phyloP scores from a whole-genome alignment of 2,113 vertebrate species.

The Clarias batrachus region DNA sequence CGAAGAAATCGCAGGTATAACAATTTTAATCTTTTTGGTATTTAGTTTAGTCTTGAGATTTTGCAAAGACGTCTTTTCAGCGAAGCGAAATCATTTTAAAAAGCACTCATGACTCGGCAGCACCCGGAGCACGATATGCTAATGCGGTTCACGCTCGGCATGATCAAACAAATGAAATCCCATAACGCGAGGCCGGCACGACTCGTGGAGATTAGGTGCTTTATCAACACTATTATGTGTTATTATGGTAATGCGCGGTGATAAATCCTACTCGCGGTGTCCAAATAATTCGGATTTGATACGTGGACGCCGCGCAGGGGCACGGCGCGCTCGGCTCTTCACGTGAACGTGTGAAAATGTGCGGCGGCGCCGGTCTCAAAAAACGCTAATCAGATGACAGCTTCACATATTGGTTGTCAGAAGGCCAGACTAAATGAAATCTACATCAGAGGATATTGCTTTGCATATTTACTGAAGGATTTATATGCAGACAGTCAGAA shows the following conservation, averaged over 20 bases:
- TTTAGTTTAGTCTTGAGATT: not conserved
- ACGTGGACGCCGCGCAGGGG: constrained; percentile 30
- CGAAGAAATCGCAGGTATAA: not conserved
- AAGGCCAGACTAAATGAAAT: constrained; percentile 50
- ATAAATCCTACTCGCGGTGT: constrained; percentile 38
- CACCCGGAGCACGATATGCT: constrained; percentile 30
- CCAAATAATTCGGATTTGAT: constrained; percentile 47
- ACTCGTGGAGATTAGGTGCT: constrained; percentile 38
- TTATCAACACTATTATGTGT: constrained; percentile 43
- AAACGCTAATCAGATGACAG: constrained; percentile 49
- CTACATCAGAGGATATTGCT: constrained; percentile 53
- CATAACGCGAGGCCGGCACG: constrained; percentile 27
- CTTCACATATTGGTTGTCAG: constrained; percentile 49
- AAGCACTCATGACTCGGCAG: constrained; percentile 27
- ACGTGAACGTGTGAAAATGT: constrained; percentile 41
- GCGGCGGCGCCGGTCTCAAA: constrained; percentile 38
- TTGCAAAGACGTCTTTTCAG: not conserved
- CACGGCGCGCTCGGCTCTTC: constrained; percentile 14
- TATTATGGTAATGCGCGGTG: constrained; percentile 51
- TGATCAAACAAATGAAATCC: constrained; percentile 46
- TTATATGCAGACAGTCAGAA: constrained; percentile 34
- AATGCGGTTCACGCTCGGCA: constrained; percentile 28
- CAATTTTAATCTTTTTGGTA: not conserved
- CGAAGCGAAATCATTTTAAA: constrained; percentile 33
- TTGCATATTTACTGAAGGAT: constrained; percentile 52